These are phyloP conservation scores for Caerostris darwini DNA, from an alignment of 1,140 invertebrate species.

Conservation along the genomic window DNA sequence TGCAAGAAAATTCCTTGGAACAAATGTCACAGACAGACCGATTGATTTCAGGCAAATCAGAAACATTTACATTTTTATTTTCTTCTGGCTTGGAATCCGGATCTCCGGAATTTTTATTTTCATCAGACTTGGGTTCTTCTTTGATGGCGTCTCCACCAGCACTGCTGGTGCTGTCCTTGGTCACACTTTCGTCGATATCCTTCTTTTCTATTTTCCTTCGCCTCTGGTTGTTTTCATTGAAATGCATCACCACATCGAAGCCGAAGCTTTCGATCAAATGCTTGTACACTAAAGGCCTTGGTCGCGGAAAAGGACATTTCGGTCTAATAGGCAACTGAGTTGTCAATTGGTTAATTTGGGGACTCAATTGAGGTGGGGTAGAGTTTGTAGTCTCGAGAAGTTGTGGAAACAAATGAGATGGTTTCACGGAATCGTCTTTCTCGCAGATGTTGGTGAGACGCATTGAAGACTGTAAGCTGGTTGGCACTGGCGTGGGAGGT, in stretches of 20 bases:
- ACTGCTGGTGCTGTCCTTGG: constrained; percentile 16
- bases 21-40: constrained; percentile 92
- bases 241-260: constrained; percentile 97
- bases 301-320: constrained; percentile 76
- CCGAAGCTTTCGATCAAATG: constrained; percentile 95
- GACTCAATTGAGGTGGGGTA: constrained; percentile 75
- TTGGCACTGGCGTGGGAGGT: constrained; percentile 47
- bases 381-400: constrained; percentile 45
- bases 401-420: constrained; percentile 29
- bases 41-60: constrained; percentile 86
- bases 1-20: constrained; percentile 95
- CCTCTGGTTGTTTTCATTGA: constrained; percentile 93
- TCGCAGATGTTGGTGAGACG: not conserved
- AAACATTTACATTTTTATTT: constrained; percentile 73
- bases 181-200: constrained; percentile 77
- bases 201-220: constrained; percentile 71
- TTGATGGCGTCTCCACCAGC: not conserved
- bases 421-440: constrained; percentile 55
- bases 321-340: constrained; percentile 65
- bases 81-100: constrained; percentile 76
- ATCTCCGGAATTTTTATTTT: constrained; percentile 77
- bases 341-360: constrained; percentile 69
- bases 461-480: not conserved
- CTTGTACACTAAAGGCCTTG: constrained; percentile 85
- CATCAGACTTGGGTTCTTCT: not conserved